Evolutionary conservation across 2,888 invertebrate genomes (phyloP).

Genomic region (Cheilosia vernalis): DNA sequence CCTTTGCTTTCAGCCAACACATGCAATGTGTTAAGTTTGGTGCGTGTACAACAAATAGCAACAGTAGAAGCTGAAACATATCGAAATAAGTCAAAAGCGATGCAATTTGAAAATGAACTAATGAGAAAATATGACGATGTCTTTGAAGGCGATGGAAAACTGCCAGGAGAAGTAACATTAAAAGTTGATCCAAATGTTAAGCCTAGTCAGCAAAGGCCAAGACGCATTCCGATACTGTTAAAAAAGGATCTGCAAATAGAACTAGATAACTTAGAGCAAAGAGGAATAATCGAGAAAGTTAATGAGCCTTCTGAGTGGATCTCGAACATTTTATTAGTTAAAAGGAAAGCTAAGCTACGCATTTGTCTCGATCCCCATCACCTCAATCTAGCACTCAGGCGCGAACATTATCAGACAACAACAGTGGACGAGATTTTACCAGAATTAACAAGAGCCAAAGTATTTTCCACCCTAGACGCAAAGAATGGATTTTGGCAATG

Average conservation of each 20-base stretch:
- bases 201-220: neutral
- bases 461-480: conserved; percentile 50
- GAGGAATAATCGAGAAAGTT: neutral
- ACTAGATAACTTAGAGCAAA: neutral
- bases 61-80: neutral
- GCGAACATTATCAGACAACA: neutral
- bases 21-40: neutral
- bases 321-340: neutral
- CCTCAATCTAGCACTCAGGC: neutral
- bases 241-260: neutral
- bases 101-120: neutral
- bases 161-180: neutral
- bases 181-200: neutral
- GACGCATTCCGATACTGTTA: neutral
- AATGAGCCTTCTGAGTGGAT: neutral
- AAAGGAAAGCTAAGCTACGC: neutral
- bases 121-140: neutral
- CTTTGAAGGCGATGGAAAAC: neutral
- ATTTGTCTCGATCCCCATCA: neutral
- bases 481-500: conserved; percentile 65
- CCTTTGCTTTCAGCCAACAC: neutral
- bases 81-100: too few relatives aligned
- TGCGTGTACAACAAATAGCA: neutral
- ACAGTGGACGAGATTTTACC: conserved; percentile 44
- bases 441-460: conserved; percentile 11